Percentiles rank a stretch among this genome's conserved stretches.
Conservation (phyloP, 2,797 vertebrate species). For the Hephaestus fuliginosus region DNA sequence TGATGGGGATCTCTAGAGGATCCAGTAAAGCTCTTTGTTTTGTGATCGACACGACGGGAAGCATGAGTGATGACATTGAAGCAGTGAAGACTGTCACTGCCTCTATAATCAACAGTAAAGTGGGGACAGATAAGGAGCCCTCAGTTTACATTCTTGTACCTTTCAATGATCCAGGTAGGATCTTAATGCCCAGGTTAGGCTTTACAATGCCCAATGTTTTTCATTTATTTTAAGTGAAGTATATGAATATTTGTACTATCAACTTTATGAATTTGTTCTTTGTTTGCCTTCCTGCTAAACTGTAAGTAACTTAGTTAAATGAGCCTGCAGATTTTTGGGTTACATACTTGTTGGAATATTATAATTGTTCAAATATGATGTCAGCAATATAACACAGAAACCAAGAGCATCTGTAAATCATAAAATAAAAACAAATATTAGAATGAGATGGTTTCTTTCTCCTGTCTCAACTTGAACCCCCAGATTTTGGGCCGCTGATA, state of each 20-base stretch:
- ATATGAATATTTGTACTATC: not conserved
- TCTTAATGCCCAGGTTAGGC: not conserved
- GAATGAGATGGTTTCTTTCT: not conserved
- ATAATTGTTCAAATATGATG: not conserved
- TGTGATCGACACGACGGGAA: slow-evolving; percentile 73
- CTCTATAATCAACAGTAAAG: slow-evolving; percentile 56
- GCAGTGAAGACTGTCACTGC: slow-evolving; percentile 37
- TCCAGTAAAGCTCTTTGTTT: slow-evolving; percentile 71
- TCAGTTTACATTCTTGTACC: slow-evolving; percentile 71
- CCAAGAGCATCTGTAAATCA: not conserved
- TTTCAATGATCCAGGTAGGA: slow-evolving; percentile 74
- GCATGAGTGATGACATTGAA: slow-evolving; percentile 67
- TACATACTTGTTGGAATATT: not conserved
- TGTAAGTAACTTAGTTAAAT: not conserved
- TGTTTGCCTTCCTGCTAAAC: not conserved
- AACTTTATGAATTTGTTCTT: not conserved
- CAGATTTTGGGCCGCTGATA: slow-evolving; percentile 62
- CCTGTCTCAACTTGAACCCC: not conserved
- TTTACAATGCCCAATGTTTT: not conserved
- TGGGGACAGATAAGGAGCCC: slow-evolving; percentile 61
- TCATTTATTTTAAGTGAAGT: not conserved
- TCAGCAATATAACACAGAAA: not conserved
- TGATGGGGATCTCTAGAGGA: slow-evolving; percentile 61
- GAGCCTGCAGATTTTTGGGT: not conserved
- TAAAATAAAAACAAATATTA: not conserved